phyloP scores from a whole-genome alignment of 2,797 vertebrate genomes.

The Melanotaenia parkinsoni region DNA sequence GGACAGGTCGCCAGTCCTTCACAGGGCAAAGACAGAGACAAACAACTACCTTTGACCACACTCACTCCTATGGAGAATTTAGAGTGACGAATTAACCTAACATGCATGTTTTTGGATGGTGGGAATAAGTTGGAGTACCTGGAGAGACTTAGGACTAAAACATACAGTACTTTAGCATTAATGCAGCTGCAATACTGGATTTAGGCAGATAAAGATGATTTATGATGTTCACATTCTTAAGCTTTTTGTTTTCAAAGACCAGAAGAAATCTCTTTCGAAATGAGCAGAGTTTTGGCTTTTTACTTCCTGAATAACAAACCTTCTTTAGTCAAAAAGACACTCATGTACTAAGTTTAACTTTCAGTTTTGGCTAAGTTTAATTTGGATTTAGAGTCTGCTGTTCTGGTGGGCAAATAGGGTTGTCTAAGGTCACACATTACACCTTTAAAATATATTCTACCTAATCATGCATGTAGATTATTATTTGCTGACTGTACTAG shows the following conservation, averaged over 20 bases:
- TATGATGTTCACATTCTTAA: background rate
- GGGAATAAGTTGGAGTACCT: too few species aligned
- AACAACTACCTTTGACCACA: too few species aligned
- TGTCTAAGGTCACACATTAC: conserved; percentile 1
- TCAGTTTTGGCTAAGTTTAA: background rate
- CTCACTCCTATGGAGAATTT: too few species aligned
- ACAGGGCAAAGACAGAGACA: too few species aligned
- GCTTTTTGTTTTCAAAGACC: background rate
- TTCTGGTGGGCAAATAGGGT: conserved; percentile 9
- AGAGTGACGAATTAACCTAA: too few species aligned
- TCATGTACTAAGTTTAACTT: background rate
- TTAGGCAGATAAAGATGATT: background rate
- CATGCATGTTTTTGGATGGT: too few species aligned
- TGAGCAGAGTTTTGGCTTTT: background rate
- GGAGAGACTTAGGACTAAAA: too few species aligned
- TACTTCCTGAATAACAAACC: background rate
- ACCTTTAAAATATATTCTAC: background rate
- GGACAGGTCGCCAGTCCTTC: too few species aligned
- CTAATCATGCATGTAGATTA: background rate
- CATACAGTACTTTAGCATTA: too few species aligned
- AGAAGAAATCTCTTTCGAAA: background rate
- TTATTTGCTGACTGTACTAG: background rate
- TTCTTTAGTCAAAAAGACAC: too few species aligned
- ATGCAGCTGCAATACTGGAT: background rate
- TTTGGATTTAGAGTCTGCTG: background rate